Percentiles rank a stretch among this genome's conserved stretches.
Evolutionary conservation across 2,888 invertebrate species (phyloP).

Genomic region (Lepetodrilus schrolli): DNA sequence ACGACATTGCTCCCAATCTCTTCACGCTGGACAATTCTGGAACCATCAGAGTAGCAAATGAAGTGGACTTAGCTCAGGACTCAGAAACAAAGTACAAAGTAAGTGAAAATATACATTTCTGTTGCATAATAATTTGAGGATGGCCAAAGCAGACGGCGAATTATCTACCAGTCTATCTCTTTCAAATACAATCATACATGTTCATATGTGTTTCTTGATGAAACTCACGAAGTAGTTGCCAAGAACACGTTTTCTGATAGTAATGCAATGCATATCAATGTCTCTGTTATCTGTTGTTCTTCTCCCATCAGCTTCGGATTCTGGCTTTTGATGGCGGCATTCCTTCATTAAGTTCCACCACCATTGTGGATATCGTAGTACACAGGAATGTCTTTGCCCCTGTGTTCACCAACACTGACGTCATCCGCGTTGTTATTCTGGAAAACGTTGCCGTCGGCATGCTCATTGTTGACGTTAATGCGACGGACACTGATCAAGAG

Average conservation of each 20-base stretch:
- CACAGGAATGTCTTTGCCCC: constrained; percentile 54
- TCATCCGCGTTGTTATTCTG: constrained; percentile 45
- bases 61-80: constrained; percentile 48
- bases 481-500: constrained; percentile 62
- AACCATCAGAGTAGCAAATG: constrained; percentile 44
- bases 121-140: no score
- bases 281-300: neutral
- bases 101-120: no score
- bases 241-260: neutral
- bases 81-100: constrained; percentile 50
- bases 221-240: neutral
- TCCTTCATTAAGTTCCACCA: constrained; percentile 44
- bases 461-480: constrained; percentile 55
- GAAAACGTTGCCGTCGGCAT: constrained; percentile 55
- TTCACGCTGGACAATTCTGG: constrained; percentile 54
- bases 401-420: constrained; percentile 42
- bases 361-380: constrained; percentile 57
- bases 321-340: constrained; percentile 57
- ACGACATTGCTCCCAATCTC: constrained; percentile 51
- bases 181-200: neutral
- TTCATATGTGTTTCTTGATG: neutral
- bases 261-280: neutral
- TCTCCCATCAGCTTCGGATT: constrained; percentile 54
- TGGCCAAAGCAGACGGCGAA: no score
- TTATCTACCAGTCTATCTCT: no score